Percentiles rank a stretch among this genome's conserved stretches.
phyloP scores from a whole-genome alignment of 2,888 invertebrate genomes.

The Drosophila robusta region DNA sequence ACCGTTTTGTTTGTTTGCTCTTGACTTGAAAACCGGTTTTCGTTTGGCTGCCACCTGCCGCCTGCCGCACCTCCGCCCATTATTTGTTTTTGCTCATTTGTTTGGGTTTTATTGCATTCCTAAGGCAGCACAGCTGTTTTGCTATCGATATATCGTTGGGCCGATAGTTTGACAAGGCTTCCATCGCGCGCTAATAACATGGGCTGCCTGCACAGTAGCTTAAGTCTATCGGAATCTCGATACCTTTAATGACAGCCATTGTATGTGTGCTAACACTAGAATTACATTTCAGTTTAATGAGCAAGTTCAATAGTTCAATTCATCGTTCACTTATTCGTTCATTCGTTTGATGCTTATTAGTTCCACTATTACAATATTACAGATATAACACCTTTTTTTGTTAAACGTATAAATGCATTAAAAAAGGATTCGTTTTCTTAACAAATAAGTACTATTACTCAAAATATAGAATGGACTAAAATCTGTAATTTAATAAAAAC shows the following conservation, averaged over 20 bases:
- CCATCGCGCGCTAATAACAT: too few relatives aligned
- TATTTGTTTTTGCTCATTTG: slow-evolving; percentile 35
- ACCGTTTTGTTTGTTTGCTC: slow-evolving; percentile 72
- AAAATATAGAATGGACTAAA: too few relatives aligned
- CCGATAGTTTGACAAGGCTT: not conserved
- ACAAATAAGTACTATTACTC: too few relatives aligned
- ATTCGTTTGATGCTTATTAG: too few relatives aligned
- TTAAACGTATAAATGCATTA: too few relatives aligned
- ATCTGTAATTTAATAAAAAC: too few relatives aligned
- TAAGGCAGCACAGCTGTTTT: slow-evolving; percentile 35
- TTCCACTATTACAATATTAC: too few relatives aligned
- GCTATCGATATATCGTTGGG: slow-evolving; percentile 25
- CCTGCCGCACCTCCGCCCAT: slow-evolving; percentile 22
- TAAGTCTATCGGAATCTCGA: not conserved
- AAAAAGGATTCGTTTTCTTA: too few relatives aligned
- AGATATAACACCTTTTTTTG: too few relatives aligned
- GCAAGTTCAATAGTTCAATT: not conserved
- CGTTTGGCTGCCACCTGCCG: slow-evolving; percentile 20
- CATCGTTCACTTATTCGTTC: too few relatives aligned
- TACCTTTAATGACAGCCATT: not conserved
- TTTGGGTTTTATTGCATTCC: slow-evolving; percentile 30
- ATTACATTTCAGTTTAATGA: not conserved
- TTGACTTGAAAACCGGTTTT: slow-evolving; percentile 57
- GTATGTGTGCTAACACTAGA: too few relatives aligned
- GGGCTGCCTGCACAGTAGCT: too few relatives aligned